Conservation (phyloP, 1,140 invertebrate species). For the Drosophila nikananu region DNA sequence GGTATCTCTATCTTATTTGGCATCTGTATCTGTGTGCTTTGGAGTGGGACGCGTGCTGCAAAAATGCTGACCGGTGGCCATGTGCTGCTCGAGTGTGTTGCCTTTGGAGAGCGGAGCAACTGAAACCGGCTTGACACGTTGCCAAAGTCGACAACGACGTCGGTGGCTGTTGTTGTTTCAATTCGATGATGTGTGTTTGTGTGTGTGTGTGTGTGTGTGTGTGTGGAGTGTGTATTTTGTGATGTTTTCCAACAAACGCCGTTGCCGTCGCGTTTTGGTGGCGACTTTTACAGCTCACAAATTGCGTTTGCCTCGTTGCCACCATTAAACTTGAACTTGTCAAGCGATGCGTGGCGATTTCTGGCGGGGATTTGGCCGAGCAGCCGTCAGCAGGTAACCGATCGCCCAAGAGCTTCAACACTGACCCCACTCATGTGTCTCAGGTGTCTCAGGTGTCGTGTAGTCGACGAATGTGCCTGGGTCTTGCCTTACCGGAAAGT, state of each 20-base stretch:
- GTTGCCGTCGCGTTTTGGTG: slow-evolving; percentile 32
- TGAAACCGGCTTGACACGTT: slow-evolving; percentile 75
- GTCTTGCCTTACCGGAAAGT: slow-evolving; percentile 39
- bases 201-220: not conserved
- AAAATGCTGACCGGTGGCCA: slow-evolving; percentile 71
- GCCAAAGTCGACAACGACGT: slow-evolving; percentile 58
- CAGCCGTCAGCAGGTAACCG: slow-evolving; percentile 20
- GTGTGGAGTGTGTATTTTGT: not conserved
- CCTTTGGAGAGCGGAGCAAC: slow-evolving; percentile 28
- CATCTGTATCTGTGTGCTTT: slow-evolving; percentile 22
- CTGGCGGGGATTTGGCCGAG: not conserved
- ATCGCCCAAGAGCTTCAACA: slow-evolving; percentile 21
- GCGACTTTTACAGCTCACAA: slow-evolving; percentile 50
- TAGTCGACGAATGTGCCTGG: not conserved
- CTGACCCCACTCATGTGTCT: slow-evolving; percentile 40
- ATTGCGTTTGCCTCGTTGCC: slow-evolving; percentile 34
- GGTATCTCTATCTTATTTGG: slow-evolving; percentile 11
- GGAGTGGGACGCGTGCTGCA: slow-evolving; percentile 55
- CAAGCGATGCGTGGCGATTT: slow-evolving; percentile 62
- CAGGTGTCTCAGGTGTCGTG: slow-evolving; percentile 36
- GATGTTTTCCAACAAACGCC: slow-evolving; percentile 52
- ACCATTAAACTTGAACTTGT: slow-evolving; percentile 77
- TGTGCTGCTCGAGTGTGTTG: slow-evolving; percentile 48
- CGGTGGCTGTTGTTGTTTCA: slow-evolving; percentile 9
- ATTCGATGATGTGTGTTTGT: not conserved